A percentile compares a stretch with the other conserved stretches of the same genome.
phyloP scores from a whole-genome alignment of 2,888 invertebrate species.

The Blomia tropicalis region DNA sequence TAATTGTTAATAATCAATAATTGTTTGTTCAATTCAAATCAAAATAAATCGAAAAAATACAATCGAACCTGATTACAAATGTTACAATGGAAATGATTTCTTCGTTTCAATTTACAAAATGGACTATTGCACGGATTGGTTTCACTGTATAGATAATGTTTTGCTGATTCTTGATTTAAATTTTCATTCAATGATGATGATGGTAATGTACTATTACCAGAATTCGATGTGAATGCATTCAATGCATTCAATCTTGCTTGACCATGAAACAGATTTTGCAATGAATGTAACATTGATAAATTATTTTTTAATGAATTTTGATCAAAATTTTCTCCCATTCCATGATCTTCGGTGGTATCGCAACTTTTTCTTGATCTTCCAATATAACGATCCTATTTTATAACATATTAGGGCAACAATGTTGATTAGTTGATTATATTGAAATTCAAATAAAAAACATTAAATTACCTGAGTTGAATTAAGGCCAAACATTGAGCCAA shows the following conservation, averaged over 20 bases:
- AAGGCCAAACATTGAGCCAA: too few species aligned
- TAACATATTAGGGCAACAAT: too few species aligned
- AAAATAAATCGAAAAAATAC: neutral
- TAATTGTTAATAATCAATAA: neutral
- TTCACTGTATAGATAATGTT: neutral
- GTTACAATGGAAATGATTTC: conserved; percentile 61
- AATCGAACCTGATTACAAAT: conserved; percentile 51
- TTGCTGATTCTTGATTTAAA: neutral
- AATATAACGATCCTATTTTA: too few species aligned
- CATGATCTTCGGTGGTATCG: neutral
- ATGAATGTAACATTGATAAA: neutral
- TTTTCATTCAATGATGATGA: neutral
- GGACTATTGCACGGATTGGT: conserved; percentile 46
- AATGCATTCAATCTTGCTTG: neutral
- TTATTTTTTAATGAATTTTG: neutral
- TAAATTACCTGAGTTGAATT: too few species aligned
- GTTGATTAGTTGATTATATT: neutral
- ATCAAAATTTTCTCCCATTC: neutral
- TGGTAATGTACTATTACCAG: neutral
- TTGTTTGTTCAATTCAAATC: neutral
- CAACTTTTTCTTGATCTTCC: too few species aligned
- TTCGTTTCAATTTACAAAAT: conserved; percentile 60
- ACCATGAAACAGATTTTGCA: neutral
- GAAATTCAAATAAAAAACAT: too few species aligned
- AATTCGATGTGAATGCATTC: neutral